Base-by-base conservation (phyloP, 92 coral and sea anemone species). In the Bergia sp. region DNA sequence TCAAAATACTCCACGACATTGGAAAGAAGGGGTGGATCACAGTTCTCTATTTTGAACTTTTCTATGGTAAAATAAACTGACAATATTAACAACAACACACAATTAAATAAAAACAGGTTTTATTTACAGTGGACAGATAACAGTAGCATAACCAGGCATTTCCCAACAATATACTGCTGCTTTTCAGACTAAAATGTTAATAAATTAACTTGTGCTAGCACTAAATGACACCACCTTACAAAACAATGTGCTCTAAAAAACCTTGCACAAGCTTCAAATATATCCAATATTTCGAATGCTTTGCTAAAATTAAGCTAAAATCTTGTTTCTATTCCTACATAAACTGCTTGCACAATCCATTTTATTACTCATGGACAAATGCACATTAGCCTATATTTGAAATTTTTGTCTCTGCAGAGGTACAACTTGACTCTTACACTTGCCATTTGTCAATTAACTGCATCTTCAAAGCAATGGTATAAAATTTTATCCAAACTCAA, bases 241-340 rank as follows among this genome's bases (percentile, higher is more conserved):
- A 18, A 61, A 61, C 29, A 61, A 61, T 61, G 69, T 61, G 23
- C 4, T 53, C 58, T 53, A 40, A 76, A 20, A 76, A 76, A 76
- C 45, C 9, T 18, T 76, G 50, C 43, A 39, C 80, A 76, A 76
- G 80, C 43, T 76, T 39, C 80, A 76, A 76, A 76, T 18, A 81
- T 50, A 75, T 39, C 61, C 71, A 40, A 73, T 6, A 73, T 20
- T 73, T 87, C 61, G 53, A 42, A 65, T 76, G 36, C 82, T 88
- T 76, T 3, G 79, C 55, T 75, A 39, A 88, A 91, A 82, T 86
- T 75, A 72, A 73, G 88, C 73, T 65, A 36, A 87, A 69, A 91
- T 87, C 84, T 82, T 81, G 82, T 82, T 79, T 76, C 3, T 85
- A 12, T 11, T 76, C 76, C 37, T 57, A 37, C 67, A 82, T 78